Percentiles rank a stretch among this genome's conserved stretches.
Evolutionary conservation across 2,797 vertebrate species (phyloP).

Genomic region (Triplophysa bombifrons): DNA sequence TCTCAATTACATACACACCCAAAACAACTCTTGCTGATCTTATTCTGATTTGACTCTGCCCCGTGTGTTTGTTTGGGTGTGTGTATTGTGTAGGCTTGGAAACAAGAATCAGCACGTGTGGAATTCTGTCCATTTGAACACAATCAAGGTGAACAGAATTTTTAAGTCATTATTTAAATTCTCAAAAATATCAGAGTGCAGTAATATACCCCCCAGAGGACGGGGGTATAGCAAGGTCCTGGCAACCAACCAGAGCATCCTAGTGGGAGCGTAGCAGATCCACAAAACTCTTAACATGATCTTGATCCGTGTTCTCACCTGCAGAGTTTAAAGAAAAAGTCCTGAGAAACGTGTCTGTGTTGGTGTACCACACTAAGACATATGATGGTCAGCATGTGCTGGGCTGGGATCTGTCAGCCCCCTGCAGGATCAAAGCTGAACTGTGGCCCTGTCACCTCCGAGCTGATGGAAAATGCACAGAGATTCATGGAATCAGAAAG

Average conservation of each 20-base stretch:
- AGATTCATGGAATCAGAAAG: conserved; percentile 57
- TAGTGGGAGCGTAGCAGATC: neutral
- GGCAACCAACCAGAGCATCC: no score
- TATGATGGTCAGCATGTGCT: conserved; percentile 52
- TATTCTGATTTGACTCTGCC: neutral
- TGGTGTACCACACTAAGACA: conserved; percentile 52
- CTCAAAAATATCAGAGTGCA: neutral
- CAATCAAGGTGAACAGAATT: conserved; percentile 55
- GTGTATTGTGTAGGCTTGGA: conserved; percentile 64
- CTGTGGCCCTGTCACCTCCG: conserved; percentile 77
- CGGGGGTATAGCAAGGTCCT: no score
- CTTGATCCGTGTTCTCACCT: neutral
- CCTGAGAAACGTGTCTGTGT: conserved; percentile 66
- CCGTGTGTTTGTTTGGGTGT: conserved; percentile 1
- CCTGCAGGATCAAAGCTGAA: conserved; percentile 77
- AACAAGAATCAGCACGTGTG: conserved; percentile 42
- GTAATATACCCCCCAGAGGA: neutral
- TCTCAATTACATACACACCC: neutral
- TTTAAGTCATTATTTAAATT: neutral
- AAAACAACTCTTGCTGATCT: neutral
- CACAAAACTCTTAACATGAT: neutral
- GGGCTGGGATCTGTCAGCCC: conserved; percentile 75
- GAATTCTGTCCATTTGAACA: conserved; percentile 70
- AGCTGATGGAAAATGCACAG: conserved; percentile 55
- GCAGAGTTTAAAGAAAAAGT: conserved; percentile 63